Conservation (phyloP, 2,113 vertebrate genomes). For the Pelobates fuscus region DNA sequence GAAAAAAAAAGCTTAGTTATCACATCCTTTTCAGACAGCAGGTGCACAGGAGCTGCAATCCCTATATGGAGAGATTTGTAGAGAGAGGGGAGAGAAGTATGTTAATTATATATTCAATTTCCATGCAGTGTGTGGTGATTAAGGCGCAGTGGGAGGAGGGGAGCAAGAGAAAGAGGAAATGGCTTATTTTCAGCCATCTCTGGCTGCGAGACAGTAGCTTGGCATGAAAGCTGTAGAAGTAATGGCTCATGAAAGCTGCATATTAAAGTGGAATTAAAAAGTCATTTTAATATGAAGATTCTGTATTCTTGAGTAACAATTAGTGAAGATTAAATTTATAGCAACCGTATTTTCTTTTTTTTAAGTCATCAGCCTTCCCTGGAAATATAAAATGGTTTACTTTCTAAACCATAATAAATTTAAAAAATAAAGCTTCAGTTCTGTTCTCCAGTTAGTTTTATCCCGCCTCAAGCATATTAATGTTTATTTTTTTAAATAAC, state of each 20-base stretch:
- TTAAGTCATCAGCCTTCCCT: too few relatives aligned
- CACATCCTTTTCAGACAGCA: conserved; percentile 19
- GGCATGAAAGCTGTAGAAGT: background rate
- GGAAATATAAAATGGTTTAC: too few relatives aligned
- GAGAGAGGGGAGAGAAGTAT: conserved; percentile 4
- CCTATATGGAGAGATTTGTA: conserved; percentile 8
- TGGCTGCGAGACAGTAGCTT: conserved; percentile 18
- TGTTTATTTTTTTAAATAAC: too few relatives aligned
- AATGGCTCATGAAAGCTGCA: background rate
- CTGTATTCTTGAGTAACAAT: background rate
- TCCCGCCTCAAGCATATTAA: too few relatives aligned
- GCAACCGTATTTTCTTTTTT: too few relatives aligned
- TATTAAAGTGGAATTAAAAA: conserved; percentile 29
- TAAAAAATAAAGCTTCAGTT: too few relatives aligned
- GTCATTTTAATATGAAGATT: conserved; percentile 20
- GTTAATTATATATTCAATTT: conserved; percentile 44
- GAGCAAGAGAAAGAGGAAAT: background rate
- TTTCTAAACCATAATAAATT: too few relatives aligned
- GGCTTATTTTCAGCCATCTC: conserved; percentile 24
- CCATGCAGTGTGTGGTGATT: conserved; percentile 8
- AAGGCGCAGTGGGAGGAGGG: background rate
- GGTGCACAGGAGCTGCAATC: conserved; percentile 17
- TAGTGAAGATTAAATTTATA: too few relatives aligned
- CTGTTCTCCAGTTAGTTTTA: too few relatives aligned
- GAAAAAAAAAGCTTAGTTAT: background rate